Evolutionary conservation across 1,140 invertebrate species (phyloP), one percentile per base, ranked within the genome.

Genomic region (Thereuonema tuberculata): DNA sequence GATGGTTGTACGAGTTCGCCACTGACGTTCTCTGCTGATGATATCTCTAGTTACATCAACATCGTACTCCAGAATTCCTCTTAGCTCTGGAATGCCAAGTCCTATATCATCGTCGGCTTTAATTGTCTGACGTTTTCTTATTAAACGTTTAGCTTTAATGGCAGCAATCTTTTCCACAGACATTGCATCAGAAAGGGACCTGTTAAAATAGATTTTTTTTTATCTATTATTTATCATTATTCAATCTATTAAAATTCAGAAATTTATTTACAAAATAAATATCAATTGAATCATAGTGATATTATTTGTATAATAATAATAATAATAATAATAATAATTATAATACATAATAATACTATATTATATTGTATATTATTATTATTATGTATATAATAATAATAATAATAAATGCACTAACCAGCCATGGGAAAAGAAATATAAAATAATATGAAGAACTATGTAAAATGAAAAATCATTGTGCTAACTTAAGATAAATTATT

Each of bases 121-220:
- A 66, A 98, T 98, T 5, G 93, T 97, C 0, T 90, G 94, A 65
- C 93, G 79, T 71, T 98, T 98, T 64, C 94, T 95, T 2, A 93
- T 93, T 66, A 97, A 77, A 76, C 93, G 84, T 77, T 98, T 98
- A 0, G 93, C 93, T 76, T 96, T 96, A 59, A 98, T 94, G 17
- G 92, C 93, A 24, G 93, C 93, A 75, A 98, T 97, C 74, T 95
- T 97, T 71, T 98, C 93, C 9, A 95, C 87, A 1, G 93, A 93
- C 89, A 98, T 92, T 53, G 90, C 87, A 68, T 97, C 92, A 24
- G 91, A 94, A 20, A 98, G 76, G 2, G 93, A 95, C 64, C 83
- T 85, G 66, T 58, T 68, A 68, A 62, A 24, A 50, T 12, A 9
- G 24, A 50, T 43, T 43, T 43, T 43, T 43, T 43, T 43, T 43